A percentile compares a stretch with the other conserved stretches of the same genome.
phyloP scores from a whole-genome alignment of 2,888 invertebrate species.

The Phrixothrix hirtus region DNA sequence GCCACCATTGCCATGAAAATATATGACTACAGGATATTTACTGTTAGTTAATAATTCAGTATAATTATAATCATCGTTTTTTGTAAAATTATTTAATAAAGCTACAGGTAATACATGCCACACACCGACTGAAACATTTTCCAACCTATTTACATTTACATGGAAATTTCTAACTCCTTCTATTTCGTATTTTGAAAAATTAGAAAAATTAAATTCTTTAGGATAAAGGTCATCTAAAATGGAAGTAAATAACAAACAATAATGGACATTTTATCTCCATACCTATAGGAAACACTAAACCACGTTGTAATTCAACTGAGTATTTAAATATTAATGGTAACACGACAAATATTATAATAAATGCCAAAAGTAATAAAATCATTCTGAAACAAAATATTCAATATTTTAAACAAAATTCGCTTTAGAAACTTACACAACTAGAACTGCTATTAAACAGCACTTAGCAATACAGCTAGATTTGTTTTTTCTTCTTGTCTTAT shows the following conservation, averaged over 20 bases:
- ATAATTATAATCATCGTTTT: constrained; percentile 57
- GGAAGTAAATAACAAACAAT: no score
- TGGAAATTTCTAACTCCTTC: constrained; percentile 72
- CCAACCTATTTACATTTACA: constrained; percentile 55
- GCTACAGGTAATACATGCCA: constrained; percentile 80
- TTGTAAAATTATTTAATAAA: constrained; percentile 58
- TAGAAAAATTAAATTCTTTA: constrained; percentile 24
- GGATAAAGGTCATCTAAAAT: constrained; percentile 40
- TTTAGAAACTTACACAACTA: constrained; percentile 18
- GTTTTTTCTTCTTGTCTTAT: constrained; percentile 11
- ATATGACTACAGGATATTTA: constrained; percentile 46
- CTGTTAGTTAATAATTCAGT: constrained; percentile 60
- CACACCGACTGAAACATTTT: constrained; percentile 61
- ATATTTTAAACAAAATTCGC: background rate
- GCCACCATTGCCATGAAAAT: constrained; percentile 54
- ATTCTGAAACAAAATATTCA: constrained; percentile 26
- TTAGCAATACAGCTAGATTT: background rate
- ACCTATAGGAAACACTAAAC: constrained; percentile 4
- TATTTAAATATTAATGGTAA: constrained; percentile 10
- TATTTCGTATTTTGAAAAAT: constrained; percentile 53
- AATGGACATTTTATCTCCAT: no score
- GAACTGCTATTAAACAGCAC: constrained; percentile 6
- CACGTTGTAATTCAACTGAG: constrained; percentile 3
- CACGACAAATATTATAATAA: constrained; percentile 46
- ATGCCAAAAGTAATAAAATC: constrained; percentile 45